Base-by-base conservation (phyloP, 2,797 vertebrate genomes). In the Phrynocephalus guinanensis region DNA sequence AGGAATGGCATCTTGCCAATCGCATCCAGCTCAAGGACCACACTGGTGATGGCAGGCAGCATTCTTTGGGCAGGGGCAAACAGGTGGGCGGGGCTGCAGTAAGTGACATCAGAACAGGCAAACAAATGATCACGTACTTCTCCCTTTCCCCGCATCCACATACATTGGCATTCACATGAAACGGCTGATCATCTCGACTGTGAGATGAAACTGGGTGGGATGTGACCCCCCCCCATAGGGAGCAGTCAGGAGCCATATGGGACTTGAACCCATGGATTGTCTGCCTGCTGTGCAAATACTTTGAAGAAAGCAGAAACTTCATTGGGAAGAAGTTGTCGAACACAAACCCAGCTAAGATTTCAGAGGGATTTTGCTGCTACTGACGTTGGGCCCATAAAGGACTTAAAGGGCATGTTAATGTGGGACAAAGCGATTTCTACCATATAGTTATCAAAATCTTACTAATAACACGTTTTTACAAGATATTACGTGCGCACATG, bases 381-480 rank as follows among this genome's bases (percentile, higher is more conserved):
- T 56, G 15, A 11, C 48, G 9, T 77, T 67, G 13, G 6, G 6
- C 2, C 84, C 68, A 56, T 38, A 30, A 72, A 60, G 52, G 3
- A 56, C 63, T 13, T 71, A 66, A 84, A 52, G 56, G 22, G 30
- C 81, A 80, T 88, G 75, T 30, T 18, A 80, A 77, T 22, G 24
- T 6, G 1, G 22, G 24, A 13, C 28, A 80, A 79, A 75, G 38
- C 28, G 11, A 1, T 30, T 44, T 78, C 75, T 33, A 52, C 83
- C 11, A 63, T 63, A 13, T 13, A 48, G 1, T 28, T 1, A 0
- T 66, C 52, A 3, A n/a, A 79, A 11, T 5, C 38, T 84, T 56
- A 24, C 70, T 79, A 84, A 88, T 85, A 88, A 88, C 80, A 81
- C 38, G 22, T 79, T 73, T 88, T 85, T 52, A 84, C 44, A 22